These are phyloP conservation scores for Ditylenchus dipsaci DNA, from an alignment of 1,140 invertebrate genomes.

Conservation along the genomic window DNA sequence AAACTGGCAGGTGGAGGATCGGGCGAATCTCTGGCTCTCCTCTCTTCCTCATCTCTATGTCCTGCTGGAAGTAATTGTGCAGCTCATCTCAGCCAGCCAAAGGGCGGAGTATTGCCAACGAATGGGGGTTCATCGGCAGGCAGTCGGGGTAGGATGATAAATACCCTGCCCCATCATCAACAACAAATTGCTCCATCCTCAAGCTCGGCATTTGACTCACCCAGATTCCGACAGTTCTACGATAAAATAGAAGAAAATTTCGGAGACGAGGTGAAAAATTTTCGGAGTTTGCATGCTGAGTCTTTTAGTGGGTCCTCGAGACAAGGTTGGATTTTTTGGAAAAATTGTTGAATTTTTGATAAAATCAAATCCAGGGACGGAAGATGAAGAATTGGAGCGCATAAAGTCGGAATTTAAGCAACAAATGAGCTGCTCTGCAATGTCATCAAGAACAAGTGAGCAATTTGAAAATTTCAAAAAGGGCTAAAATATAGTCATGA, in stretches of 20 bases:
- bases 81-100: too few species aligned
- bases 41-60: neutral
- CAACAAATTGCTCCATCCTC: neutral
- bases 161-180: too few species aligned
- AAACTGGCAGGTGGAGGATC: neutral
- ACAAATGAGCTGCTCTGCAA: neutral
- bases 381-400: conserved; percentile 1
- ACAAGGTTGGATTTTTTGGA: neutral
- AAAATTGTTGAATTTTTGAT: neutral
- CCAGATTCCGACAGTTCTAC: neutral
- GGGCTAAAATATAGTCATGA: too few species aligned
- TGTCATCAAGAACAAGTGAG: neutral
- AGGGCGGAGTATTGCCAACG: too few species aligned
- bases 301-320: neutral
- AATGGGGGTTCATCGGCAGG: too few species aligned
- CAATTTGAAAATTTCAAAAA: neutral
- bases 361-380: neutral
- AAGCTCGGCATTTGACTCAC: neutral
- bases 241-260: neutral
- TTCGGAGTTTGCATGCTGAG: neutral
- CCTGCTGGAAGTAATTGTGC: neutral
- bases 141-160: too few species aligned
- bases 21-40: neutral
- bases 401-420: neutral
- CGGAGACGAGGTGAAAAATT: neutral